Evolutionary conservation across 2,797 vertebrate genomes (phyloP), one percentile per base, ranked within the genome.

Genomic region (Ctenopoma kingsleyae): DNA sequence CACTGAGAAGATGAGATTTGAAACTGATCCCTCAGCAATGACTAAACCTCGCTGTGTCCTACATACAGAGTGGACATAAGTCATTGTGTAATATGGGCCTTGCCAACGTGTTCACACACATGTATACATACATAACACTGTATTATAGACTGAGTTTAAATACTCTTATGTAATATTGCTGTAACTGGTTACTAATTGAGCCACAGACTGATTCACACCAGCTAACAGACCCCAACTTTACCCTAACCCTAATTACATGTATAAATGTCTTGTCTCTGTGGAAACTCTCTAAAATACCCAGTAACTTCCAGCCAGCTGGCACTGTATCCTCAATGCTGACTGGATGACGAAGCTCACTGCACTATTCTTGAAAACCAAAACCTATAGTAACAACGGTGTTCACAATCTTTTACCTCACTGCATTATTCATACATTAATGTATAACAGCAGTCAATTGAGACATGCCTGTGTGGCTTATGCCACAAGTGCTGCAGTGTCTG

Each of bases 171-270:
- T 90, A 90, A 83, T 82, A 60, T 86, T 81, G 67, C 68, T 89
- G 78, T 88, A 81, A 81, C 82, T 90, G 85, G 84, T 91, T 86
- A 83, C 77, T 82, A 80, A 90, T 71, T 81, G 81, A 92, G 71
- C 84, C 78, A 59, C 61, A 84, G 47, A 91, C 90, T 90, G 90
- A 92, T 92, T 91, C 90, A 76, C 89, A 92, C 92, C 92, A 93
- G 92, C 91, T 81, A 82, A 87, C 51, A 67, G 84, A 82, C 81
- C 87, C 89, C 73, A 44, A 87, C 74, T 75, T 75, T 73, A 40
- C 89, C 89, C 89, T 71, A 4, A 67, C 87, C 90, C 86, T 77
- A 71, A 85, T 36, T 85, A 82, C 75, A 71, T 80, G 85, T 92
- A 20, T 90, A 78, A 86, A 57, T 89, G 80, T 91, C 81, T 77